Base-by-base conservation (phyloP, 2,888 invertebrate genomes). In the Hecatera dysodea region DNA sequence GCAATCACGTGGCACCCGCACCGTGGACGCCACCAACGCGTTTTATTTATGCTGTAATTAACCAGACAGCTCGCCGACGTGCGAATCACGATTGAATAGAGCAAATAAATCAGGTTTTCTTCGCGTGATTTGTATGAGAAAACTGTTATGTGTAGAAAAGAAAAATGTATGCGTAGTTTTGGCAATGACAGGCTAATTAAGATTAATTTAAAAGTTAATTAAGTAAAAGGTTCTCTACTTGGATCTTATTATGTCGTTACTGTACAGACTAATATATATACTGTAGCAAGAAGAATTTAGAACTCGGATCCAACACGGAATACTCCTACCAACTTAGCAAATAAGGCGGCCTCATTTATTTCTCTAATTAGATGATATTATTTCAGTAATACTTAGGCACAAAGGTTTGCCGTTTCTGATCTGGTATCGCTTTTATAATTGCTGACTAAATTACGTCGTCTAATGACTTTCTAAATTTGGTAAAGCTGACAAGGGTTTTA, bases 1-100 rank as follows among this genome's bases (percentile, higher is more conserved):
- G 8, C 33, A 33, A 5, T 33, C 9, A 33, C 33, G 33, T 33
- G 6, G 42, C 39, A 72, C 68, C 61, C 67, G 81, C 61, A 67
- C 65, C 72, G 66, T 59, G 52, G 44, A 50, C 62, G 27, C 63
- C 60, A 59, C 44, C 50, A 19, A 3, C 33, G 19, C 53, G 44
- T 22, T 68, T 62, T 59, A 68, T 79, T 57, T 55, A 70, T 56
- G 42, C 29, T 27, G 12, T 66, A 68, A 76, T 64, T 64, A 36
- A 64, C 36, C 11, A 12, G 53, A 69, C 44, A 57, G 64, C 27
- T 60, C n/a, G 22, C 39, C 52, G 33, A 7, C 33, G 24, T 55
- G 50, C 39, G 27, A 57, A 24, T 29, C 56, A 52, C 36, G 24
- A 72, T 76, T 56, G n/a, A 52, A 78, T 65, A 27, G 36, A 27